These are phyloP conservation scores for Rhipidura dahli DNA, from an alignment of 2,113 vertebrate genomes.

Conservation along the genomic window DNA sequence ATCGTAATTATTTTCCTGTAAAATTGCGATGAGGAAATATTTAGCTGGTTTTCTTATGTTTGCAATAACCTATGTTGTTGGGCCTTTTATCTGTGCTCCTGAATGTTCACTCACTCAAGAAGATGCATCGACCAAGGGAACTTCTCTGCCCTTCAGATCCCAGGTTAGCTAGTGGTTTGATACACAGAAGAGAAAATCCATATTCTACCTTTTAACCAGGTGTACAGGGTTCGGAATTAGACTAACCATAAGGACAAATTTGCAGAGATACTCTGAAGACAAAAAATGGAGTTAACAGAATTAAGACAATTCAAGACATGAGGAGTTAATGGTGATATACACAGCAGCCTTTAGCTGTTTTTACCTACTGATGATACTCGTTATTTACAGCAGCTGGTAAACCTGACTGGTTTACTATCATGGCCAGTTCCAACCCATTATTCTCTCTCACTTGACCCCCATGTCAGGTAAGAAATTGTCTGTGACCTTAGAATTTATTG, in stretches of 20 bases:
- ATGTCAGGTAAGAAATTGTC: neutral
- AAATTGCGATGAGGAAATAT: neutral
- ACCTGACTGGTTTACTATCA: neutral
- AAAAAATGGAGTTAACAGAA: neutral
- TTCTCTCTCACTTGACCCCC: neutral
- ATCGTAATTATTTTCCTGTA: neutral
- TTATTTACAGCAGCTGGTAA: neutral
- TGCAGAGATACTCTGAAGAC: neutral
- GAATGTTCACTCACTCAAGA: neutral
- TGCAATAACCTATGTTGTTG: neutral
- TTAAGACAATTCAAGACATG: neutral
- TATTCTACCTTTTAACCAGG: neutral
- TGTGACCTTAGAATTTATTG: neutral
- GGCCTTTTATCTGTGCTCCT: neutral
- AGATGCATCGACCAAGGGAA: neutral
- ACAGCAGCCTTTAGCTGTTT: neutral
- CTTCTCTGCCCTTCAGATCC: neutral
- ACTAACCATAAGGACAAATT: neutral
- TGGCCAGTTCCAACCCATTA: neutral
- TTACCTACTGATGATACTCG: neutral
- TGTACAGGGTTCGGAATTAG: fast-evolving
- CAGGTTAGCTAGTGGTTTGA: neutral
- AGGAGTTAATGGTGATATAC: neutral
- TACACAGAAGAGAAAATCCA: neutral
- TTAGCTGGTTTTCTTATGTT: neutral